phyloP scores from a whole-genome alignment of 1,140 invertebrate species.

The Hyposmocoma kahamanoa region DNA sequence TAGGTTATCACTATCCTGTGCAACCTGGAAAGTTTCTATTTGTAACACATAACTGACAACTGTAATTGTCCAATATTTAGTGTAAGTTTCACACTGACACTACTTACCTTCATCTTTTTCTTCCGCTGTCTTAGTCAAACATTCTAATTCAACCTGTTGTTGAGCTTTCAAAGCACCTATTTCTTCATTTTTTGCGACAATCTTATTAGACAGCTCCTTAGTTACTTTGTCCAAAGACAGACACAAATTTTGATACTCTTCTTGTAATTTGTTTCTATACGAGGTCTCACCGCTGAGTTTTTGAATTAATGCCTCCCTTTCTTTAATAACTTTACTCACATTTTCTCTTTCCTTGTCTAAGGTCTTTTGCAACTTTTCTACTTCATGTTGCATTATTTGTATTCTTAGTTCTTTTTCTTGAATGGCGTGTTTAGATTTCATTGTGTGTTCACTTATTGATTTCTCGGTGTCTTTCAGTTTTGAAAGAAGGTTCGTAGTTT shows the following conservation, averaged over 20 bases:
- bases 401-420: constrained; percentile 26
- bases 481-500: constrained; percentile 20
- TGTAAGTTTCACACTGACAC: not conserved
- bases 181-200: constrained; percentile 17
- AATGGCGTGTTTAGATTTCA: constrained; percentile 14
- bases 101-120: constrained; percentile 24
- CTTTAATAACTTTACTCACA: constrained; percentile 11
- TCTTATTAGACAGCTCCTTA: constrained; percentile 14
- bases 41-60: too few relatives aligned
- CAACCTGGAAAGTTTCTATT: too few relatives aligned
- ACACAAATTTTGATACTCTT: constrained; percentile 32
- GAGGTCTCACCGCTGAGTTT: constrained; percentile 19
- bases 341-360: constrained; percentile 13
- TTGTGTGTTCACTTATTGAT: constrained; percentile 20
- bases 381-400: constrained; percentile 20
- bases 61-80: not conserved
- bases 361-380: constrained; percentile 14
- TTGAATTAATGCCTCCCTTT: constrained; percentile 19
- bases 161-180: constrained; percentile 12
- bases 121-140: constrained; percentile 11
- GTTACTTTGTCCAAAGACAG: constrained; percentile 13
- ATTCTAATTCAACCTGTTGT: constrained; percentile 17
- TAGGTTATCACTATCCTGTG: too few relatives aligned
- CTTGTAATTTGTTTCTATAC: constrained; percentile 25
- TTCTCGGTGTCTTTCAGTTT: constrained; percentile 29